Conservation (phyloP, 2,113 vertebrate species). For the Amblyornis subalaris region DNA sequence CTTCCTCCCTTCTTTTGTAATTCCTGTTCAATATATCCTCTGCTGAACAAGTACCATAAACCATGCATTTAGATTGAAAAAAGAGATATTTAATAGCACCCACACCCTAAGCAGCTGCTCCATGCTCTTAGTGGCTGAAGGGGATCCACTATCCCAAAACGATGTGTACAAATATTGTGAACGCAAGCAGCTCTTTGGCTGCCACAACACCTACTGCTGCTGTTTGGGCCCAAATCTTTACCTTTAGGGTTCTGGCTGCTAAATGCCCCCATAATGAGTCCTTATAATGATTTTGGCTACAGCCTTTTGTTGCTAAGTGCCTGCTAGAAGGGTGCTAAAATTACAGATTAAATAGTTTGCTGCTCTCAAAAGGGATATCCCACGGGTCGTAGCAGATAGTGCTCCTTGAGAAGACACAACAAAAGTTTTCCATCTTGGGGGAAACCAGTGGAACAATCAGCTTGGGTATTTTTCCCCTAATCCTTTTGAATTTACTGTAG, state of each 20-base stretch:
- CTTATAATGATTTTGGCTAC: not conserved
- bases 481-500: not conserved
- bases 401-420: not conserved
- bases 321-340: not conserved
- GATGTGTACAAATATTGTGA: not conserved
- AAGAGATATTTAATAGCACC: not conserved
- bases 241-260: not conserved
- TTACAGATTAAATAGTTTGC: not conserved
- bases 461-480: not conserved
- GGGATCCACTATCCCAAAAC: not conserved
- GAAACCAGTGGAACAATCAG: not conserved
- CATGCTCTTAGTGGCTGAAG: not conserved
- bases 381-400: not conserved
- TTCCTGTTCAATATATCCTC: not conserved
- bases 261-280: not conserved
- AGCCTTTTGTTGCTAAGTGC: not conserved
- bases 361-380: not conserved
- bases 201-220: not conserved
- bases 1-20: not conserved
- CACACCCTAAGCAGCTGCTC: not conserved
- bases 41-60: not conserved
- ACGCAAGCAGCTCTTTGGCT: not conserved
- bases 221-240: not conserved
- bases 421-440: not conserved
- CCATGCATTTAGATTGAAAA: not conserved